A percentile compares a stretch with the other conserved stretches of the same genome.
Conservation (phyloP, 1,140 invertebrate genomes). For the Pseudomyrmex flavicornis region DNA sequence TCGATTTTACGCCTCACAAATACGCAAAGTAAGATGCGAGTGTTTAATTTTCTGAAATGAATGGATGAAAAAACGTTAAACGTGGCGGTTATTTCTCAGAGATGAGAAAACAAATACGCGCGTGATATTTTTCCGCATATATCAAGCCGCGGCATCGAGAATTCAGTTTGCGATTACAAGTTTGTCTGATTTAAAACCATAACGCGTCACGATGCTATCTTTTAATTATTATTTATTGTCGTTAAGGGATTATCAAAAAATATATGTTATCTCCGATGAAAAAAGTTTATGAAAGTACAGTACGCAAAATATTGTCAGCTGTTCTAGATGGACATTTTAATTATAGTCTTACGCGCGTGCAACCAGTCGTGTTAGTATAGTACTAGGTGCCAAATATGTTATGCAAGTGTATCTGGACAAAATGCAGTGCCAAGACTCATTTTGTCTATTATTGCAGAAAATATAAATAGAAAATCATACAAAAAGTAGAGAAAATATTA, state of each 20-base stretch:
- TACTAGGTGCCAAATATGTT: too few species aligned
- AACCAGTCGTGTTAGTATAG: slow-evolving; percentile 16
- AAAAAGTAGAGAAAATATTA: slow-evolving; percentile 11
- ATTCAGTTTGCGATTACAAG: slow-evolving; percentile 32
- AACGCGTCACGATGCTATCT: slow-evolving; percentile 19
- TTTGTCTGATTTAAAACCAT: slow-evolving; percentile 6
- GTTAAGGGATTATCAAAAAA: slow-evolving; percentile 36
- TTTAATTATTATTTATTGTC: slow-evolving; percentile 13
- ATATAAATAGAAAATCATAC: slow-evolving; percentile 27
- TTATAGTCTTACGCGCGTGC: slow-evolving; percentile 15
- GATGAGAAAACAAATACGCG: too few species aligned
- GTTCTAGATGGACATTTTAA: slow-evolving; percentile 46
- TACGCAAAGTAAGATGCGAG: background rate
- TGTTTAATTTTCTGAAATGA: background rate
- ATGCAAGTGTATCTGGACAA: too few species aligned
- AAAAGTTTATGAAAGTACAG: background rate
- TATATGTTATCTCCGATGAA: slow-evolving; percentile 43
- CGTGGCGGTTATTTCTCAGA: too few species aligned
- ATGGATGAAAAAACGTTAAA: slow-evolving; percentile 12
- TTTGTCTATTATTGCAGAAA: background rate
- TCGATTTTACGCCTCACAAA: too few species aligned
- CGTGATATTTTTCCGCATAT: too few species aligned
- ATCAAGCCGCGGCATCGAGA: slow-evolving; percentile 15
- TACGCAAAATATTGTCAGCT: slow-evolving; percentile 19
- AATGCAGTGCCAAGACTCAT: too few species aligned